phyloP scores from a whole-genome alignment of 2,888 invertebrate species.

The Archips xylosteana region DNA sequence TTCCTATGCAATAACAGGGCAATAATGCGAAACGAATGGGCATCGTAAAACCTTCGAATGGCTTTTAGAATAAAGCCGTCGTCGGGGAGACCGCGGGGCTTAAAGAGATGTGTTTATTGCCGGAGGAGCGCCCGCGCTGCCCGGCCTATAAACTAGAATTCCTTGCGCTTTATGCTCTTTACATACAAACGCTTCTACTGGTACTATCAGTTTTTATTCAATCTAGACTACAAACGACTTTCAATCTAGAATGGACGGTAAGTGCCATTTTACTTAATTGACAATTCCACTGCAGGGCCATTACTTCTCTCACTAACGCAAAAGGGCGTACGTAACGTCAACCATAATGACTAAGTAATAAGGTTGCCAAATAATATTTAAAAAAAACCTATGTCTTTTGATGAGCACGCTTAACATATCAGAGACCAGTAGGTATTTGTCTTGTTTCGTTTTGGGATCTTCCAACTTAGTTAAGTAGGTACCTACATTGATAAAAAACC shows the following conservation, averaged over 20 bases:
- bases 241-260: not conserved
- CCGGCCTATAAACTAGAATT: slow-evolving; percentile 54
- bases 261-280: slow-evolving; percentile 1
- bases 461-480: too few species aligned
- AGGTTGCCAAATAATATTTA: too few species aligned
- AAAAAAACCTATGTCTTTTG: too few species aligned
- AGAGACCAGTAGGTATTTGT: too few species aligned
- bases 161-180: not conserved
- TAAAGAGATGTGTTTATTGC: slow-evolving; percentile 70
- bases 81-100: slow-evolving; percentile 61
- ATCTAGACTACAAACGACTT: not conserved
- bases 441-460: too few species aligned
- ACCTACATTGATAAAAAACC: too few species aligned
- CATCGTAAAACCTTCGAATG: slow-evolving; percentile 69
- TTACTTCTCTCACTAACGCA: too few species aligned
- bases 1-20: slow-evolving; percentile 66
- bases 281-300: not conserved
- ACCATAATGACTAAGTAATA: too few species aligned
- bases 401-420: too few species aligned
- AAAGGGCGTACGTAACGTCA: too few species aligned
- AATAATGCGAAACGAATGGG: slow-evolving; percentile 72
- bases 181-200: not conserved
- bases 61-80: slow-evolving; percentile 68
- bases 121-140: slow-evolving; percentile 50
- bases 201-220: not conserved